Evolutionary conservation across 2,797 vertebrate species (phyloP), one percentile per base, ranked within the genome.

Genomic region (Harpagifer antarcticus): DNA sequence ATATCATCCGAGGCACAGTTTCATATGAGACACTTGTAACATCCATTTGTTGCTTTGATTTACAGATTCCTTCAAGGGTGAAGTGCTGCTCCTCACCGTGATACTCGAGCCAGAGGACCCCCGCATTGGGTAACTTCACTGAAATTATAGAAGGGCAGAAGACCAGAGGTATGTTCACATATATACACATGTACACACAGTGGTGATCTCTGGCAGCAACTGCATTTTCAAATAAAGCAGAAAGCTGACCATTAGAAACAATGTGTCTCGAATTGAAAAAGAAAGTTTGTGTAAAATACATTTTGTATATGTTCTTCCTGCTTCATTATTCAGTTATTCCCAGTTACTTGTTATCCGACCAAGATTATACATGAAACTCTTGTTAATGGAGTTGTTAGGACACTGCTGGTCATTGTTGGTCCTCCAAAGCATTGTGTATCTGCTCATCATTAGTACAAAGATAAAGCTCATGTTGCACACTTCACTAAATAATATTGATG

Each of bases 1-100:
- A 33, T 31, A 33, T 33, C 6, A 5, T 2, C 17, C 11, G 7
- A 3, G 27, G 9, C 9, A 23, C 14, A 23, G 19, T 11, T 16
- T 42, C 20, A 9, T 19, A 37, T n/a, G 23, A 12, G 13, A n/a
- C 27, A 55, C 47, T 65, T 40, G 16, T n/a, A 62, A 42, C 33
- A 50, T 16, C 37, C 20, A 17, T 65, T 20, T 65, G 12, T 53
- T 12, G 9, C 5, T 61, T 66, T 77, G 20, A 50, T 72, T 83
- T 72, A 66, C 54, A 88, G 88, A 83, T 72, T 76, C 59, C n/a
- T 73, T 59, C 62, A 65, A 72, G 76, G 74, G 63, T 47, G 27
- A 20, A 59, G 50, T 11, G 49, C 20, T 50, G 56, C 31, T 48
- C 53, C 65, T 58, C 17, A n/a, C 67, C 62, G 54, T 27, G 54